phyloP scores from a whole-genome alignment of 2,113 vertebrate species.

The Amphilophus citrinellus region DNA sequence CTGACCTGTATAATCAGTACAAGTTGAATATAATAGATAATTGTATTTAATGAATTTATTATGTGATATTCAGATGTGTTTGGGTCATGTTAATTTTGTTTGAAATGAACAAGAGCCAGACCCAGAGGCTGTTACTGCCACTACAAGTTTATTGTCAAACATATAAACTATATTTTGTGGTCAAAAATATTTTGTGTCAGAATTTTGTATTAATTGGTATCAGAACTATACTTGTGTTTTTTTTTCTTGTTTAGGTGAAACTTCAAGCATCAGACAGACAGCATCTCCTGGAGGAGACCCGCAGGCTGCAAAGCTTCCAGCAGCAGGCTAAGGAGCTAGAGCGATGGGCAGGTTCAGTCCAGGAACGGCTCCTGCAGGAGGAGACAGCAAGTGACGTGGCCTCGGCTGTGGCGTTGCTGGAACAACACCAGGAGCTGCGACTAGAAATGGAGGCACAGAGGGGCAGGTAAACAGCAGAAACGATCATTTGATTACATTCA shows the following conservation, averaged over 20 bases:
- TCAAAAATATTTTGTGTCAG: too few relatives aligned
- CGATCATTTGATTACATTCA: background rate
- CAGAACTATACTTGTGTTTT: too few relatives aligned
- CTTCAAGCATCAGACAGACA: slow-evolving; percentile 62
- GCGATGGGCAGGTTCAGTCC: slow-evolving; percentile 76
- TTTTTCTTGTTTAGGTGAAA: slow-evolving; percentile 57
- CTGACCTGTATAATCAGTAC: too few relatives aligned
- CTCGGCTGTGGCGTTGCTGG: slow-evolving; percentile 83
- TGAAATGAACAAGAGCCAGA: background rate
- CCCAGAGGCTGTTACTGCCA: background rate
- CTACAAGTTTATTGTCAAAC: too few relatives aligned
- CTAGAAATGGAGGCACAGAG: slow-evolving; percentile 83
- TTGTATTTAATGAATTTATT: background rate
- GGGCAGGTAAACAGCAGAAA: slow-evolving; percentile 68
- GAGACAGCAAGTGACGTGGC: slow-evolving; percentile 79
- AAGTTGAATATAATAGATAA: background rate
- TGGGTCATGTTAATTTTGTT: background rate
- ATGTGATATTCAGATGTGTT: background rate
- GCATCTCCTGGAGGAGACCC: slow-evolving; percentile 65
- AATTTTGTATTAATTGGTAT: too few relatives aligned
- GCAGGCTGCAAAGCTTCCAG: slow-evolving; percentile 79
- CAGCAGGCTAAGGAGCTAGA: slow-evolving; percentile 80
- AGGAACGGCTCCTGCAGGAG: slow-evolving; percentile 79
- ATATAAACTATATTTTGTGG: too few relatives aligned
- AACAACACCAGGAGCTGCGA: slow-evolving; percentile 82